These are phyloP conservation scores for Plusia festucae DNA, from an alignment of 2,888 invertebrate species.

Conservation along the genomic window DNA sequence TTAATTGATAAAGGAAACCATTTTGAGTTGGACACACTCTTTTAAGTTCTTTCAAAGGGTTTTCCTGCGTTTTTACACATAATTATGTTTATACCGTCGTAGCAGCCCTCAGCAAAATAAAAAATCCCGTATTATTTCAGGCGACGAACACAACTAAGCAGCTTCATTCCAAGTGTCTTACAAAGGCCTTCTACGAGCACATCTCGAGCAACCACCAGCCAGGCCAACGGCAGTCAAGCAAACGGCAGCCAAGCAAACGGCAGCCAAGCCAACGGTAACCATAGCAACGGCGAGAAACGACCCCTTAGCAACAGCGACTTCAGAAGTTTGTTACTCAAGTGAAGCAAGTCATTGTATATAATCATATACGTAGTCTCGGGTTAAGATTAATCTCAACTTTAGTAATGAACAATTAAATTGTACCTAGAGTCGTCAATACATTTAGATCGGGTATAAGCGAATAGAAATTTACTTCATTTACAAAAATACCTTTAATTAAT, in stretches of 20 bases:
- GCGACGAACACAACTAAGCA: constrained; percentile 84
- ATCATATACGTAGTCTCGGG: constrained; percentile 6
- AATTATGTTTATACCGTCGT: neutral
- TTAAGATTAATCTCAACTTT: neutral
- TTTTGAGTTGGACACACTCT: no score
- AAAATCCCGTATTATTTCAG: constrained; percentile 62
- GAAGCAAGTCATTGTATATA: constrained; percentile 53
- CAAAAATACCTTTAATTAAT: no score
- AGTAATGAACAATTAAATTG: constrained; percentile 2
- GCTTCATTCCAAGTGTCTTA: constrained; percentile 83
- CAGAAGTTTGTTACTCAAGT: constrained; percentile 85
- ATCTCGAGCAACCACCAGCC: constrained; percentile 22
- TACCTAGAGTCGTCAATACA: neutral
- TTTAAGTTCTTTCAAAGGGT: no score
- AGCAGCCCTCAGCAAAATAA: neutral
- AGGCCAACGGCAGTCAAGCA: constrained; percentile 58
- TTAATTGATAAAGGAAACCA: no score
- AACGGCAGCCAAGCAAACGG: constrained; percentile 62
- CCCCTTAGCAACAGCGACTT: constrained; percentile 89
- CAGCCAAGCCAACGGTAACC: constrained; percentile 40
- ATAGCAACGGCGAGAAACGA: constrained; percentile 63
- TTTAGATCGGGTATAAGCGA: neutral
- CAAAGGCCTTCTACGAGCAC: constrained; percentile 76
- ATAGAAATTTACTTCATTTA: no score
- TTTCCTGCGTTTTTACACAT: no score